Evolutionary conservation across 1,140 invertebrate species (phyloP).

Genomic region (Halotydeus destructor): DNA sequence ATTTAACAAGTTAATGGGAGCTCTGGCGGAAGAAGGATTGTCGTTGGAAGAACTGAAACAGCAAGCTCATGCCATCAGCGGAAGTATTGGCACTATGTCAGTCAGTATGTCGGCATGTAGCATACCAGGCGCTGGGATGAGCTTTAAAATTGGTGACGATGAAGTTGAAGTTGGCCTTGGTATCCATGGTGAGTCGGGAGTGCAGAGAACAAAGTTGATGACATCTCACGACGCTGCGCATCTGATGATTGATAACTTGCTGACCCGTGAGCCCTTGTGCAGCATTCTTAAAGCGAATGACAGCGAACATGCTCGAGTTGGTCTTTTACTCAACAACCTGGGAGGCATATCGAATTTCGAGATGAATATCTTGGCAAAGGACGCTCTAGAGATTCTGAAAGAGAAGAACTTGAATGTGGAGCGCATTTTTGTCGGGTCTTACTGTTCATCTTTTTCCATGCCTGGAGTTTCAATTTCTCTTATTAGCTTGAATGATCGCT

Average conservation of each 20-base stretch:
- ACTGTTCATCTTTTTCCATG: conserved; percentile 63
- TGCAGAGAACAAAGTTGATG: conserved; percentile 38
- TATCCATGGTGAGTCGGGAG: conserved; percentile 65
- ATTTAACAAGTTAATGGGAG: conserved; percentile 50
- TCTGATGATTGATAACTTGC: conserved; percentile 30
- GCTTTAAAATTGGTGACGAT: conserved; percentile 41
- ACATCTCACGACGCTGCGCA: conserved; percentile 26
- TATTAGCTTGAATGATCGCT: conserved; percentile 28
- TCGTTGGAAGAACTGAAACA: conserved; percentile 30
- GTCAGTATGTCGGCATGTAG: conserved; percentile 45
- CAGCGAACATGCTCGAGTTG: conserved; percentile 35
- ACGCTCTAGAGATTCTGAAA: conserved; percentile 40
- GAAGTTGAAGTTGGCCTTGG: conserved; percentile 63
- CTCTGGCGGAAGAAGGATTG: conserved; percentile 38
- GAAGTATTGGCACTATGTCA: conserved; percentile 43
- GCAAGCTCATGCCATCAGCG: conserved; percentile 19
- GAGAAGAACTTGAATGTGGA: conserved; percentile 23
- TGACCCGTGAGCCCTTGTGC: conserved; percentile 21
- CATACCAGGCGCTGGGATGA: conserved; percentile 37
- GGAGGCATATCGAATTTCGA: conserved; percentile 53
- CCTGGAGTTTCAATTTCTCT: conserved; percentile 51
- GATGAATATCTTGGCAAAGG: conserved; percentile 45
- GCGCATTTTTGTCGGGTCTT: conserved; percentile 42
- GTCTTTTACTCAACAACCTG: conserved; percentile 53
- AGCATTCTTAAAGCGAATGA: conserved; percentile 26